Conservation (phyloP, 2,888 invertebrate genomes). For the Calephelis perditalis region DNA sequence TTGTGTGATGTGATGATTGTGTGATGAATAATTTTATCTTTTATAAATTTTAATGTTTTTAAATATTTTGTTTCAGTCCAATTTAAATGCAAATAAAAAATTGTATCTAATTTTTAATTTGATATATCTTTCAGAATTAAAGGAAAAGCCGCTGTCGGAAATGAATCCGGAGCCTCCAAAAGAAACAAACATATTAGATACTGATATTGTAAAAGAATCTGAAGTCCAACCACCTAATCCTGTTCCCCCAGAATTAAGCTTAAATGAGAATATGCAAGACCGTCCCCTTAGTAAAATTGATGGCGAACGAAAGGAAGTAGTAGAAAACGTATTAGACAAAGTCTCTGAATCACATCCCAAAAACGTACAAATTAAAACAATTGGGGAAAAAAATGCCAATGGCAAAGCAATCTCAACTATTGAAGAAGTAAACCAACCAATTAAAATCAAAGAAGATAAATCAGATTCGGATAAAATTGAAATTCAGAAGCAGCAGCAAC, state of each 20-base stretch:
- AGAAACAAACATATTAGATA: conserved; percentile 33
- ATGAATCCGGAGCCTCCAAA: conserved; percentile 32
- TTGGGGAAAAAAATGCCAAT: conserved; percentile 41
- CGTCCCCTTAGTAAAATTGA: conserved; percentile 36
- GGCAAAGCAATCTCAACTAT: conserved; percentile 35
- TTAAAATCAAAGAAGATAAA: conserved; percentile 16
- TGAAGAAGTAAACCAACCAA: conserved; percentile 26
- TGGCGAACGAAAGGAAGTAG: conserved; percentile 51
- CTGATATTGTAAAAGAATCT: conserved; percentile 51
- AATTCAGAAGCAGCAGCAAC: conserved; percentile 62
- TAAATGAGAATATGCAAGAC: conserved; percentile 61
- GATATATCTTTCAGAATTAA: conserved; percentile 38
- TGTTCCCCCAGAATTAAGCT: conserved; percentile 60
- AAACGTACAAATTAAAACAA: conserved; percentile 48
- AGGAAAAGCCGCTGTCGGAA: conserved; percentile 38
- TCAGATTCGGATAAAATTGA: conserved; percentile 45
- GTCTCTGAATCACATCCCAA: conserved; percentile 54
- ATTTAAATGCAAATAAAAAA: background rate
- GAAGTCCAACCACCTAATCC: conserved; percentile 68
- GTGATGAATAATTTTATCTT: no score
- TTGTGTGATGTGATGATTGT: no score
- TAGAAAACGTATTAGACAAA: conserved; percentile 38
- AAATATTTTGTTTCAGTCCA: background rate
- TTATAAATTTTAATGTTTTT: background rate
- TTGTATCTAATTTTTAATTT: no score